Conservation (phyloP, 2,888 invertebrate species). For the Poecilus cupreus region DNA sequence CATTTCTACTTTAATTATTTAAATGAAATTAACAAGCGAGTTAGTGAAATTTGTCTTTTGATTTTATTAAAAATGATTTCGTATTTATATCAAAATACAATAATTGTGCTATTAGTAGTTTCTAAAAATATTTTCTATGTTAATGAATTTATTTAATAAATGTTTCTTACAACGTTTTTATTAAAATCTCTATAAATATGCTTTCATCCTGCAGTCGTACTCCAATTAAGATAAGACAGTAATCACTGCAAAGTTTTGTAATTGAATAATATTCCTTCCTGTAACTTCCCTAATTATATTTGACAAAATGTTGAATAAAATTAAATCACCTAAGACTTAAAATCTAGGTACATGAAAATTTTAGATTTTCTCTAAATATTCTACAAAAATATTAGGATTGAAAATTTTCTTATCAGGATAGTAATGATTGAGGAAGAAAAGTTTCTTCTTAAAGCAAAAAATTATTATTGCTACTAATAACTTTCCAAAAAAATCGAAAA, state of each 20-base stretch:
- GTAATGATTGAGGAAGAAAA: no score
- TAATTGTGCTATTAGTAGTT: not conserved
- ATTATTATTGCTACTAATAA: no score
- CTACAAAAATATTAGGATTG: not conserved
- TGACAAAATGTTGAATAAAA: slow-evolving; percentile 17
- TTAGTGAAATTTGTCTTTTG: slow-evolving; percentile 7
- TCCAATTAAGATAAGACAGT: not conserved
- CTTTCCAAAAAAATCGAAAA: no score
- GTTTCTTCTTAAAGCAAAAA: no score
- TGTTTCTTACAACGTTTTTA: slow-evolving; percentile 11
- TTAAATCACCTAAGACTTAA: not conserved
- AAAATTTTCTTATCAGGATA: no score
- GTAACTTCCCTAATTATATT: slow-evolving; percentile 17
- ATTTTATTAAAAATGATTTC: not conserved
- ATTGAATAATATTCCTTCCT: slow-evolving; percentile 11
- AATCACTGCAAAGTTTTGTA: slow-evolving; percentile 24
- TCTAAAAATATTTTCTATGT: not conserved
- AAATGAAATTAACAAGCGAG: not conserved
- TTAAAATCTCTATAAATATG: not conserved
- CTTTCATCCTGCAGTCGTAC: not conserved
- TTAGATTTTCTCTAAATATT: not conserved
- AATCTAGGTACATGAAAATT: not conserved
- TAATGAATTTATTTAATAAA: slow-evolving; percentile 5
- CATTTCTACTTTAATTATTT: slow-evolving; percentile 1
- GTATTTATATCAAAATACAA: not conserved